Base-by-base conservation (phyloP, 2,797 vertebrate genomes). In the Pantherophis alleghaniensis region DNA sequence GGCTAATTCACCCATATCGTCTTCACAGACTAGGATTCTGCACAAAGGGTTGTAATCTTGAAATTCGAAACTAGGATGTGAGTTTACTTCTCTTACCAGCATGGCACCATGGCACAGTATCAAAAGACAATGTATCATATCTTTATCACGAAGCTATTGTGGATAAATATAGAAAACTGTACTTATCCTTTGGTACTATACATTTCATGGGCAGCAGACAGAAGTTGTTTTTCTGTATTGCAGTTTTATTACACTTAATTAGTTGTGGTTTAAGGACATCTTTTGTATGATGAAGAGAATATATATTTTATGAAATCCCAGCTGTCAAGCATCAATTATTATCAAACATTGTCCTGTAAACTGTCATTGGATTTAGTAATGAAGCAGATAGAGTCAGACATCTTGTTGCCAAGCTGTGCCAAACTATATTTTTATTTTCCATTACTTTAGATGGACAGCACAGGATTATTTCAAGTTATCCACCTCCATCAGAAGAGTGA, bases 401-500 rank as follows among this genome's bases (percentile, higher is more conserved):
- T 83, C 69, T 83, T 61, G 24, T 61, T 61, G 60, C 60, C 60
- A 60, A 60, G 59, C 22, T 60, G 59, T 24, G 2, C 55, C 79
- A 18, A 59, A 7, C 37, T 88, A 60, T 37, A 22, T 88, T 37
- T 59, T 37, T 89, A 0, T n/a, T 83, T 32, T 89, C 37, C 37
- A 79, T 86, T 92, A 28, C 91, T 95, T 57, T 87, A 95, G 94
- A 16, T 92, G 87, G 90, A 89, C 61, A 87, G 60, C 13, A 92
- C 92, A 88, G 28, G 90, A 83, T 93, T 90, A 63, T 93, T 95
- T 88, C 90, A 92, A 28, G 90, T 95, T 88, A 61, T 95, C 42
- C 89, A 92, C 87, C 13, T 93, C 61, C 10, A 0, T n/a, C 37
- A 13, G 42, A 57, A 28, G 22, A 28, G 22, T 59, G 26, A n/a